A percentile compares a stretch with the other conserved stretches of the same genome.
phyloP scores from a whole-genome alignment of 2,797 vertebrate species.

The Enteromius mattozi region DNA sequence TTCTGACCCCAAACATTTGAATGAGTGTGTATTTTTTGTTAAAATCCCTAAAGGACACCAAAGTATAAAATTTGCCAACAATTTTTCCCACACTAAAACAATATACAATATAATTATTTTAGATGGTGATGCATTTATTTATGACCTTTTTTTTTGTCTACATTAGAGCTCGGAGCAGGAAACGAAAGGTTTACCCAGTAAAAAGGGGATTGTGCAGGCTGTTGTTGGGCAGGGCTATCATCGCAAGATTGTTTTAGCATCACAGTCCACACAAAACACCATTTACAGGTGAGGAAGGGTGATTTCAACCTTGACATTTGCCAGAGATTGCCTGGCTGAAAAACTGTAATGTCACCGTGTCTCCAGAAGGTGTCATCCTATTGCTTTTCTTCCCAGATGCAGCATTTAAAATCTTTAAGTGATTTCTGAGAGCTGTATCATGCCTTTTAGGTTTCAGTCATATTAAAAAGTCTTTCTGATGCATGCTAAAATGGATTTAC shows the following conservation, averaged over 20 bases:
- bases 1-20: background rate
- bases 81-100: background rate
- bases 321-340: background rate
- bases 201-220: conserved; percentile 97
- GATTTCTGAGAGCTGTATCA: background rate
- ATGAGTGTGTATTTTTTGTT: background rate
- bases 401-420: background rate
- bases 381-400: background rate
- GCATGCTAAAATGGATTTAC: conserved; percentile 24
- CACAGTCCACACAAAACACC: conserved; percentile 94
- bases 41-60: background rate
- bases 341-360: background rate
- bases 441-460: background rate
- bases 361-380: conserved; percentile 46
- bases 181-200: conserved; percentile 95
- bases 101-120: background rate
- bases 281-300: conserved; percentile 89
- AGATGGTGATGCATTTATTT: background rate
- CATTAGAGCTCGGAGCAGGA: conserved; percentile 94
- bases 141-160: conserved; percentile 33
- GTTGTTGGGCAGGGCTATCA: conserved; percentile 97
- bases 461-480: background rate
- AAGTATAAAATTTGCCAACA: no score
- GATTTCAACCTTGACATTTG: background rate
- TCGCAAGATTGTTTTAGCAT: conserved; percentile 95